A percentile compares a stretch with the other conserved stretches of the same genome.
Conservation (phyloP, 2,888 invertebrate genomes). For the Lagria hirta region DNA sequence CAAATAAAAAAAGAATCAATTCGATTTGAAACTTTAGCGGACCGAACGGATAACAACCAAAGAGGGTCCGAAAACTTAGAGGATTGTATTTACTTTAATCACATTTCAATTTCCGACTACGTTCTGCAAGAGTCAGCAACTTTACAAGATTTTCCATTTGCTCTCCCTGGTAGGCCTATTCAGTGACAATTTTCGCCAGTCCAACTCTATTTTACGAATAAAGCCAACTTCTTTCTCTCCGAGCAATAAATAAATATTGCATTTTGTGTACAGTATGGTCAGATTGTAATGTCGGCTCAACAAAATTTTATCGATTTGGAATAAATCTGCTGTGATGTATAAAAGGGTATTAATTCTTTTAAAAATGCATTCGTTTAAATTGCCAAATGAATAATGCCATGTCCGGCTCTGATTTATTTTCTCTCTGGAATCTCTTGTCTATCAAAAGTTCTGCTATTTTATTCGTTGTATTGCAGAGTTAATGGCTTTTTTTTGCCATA, state of each 20-base stretch:
- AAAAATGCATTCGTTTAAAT: neutral
- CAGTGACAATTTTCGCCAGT: too few species aligned
- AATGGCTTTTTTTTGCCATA: too few species aligned
- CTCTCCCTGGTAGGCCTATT: constrained; percentile 17
- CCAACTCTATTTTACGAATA: too few species aligned
- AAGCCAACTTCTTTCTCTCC: too few species aligned
- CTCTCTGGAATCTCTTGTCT: too few species aligned
- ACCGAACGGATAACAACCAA: constrained; percentile 14
- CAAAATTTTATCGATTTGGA: constrained; percentile 1
- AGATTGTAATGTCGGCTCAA: neutral
- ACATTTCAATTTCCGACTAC: constrained; percentile 43
- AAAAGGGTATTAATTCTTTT: constrained; percentile 6
- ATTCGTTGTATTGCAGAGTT: too few species aligned
- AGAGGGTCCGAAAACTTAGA: constrained; percentile 28
- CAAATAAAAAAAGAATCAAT: constrained; percentile 19
- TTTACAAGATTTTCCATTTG: constrained; percentile 21
- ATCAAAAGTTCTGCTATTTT: too few species aligned
- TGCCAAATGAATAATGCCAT: constrained; percentile 7
- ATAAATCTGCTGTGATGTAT: neutral
- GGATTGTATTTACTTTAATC: constrained; percentile 43
- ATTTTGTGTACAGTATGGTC: too few species aligned
- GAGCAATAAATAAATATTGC: too few species aligned
- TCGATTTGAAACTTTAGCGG: constrained; percentile 12
- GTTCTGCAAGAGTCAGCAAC: constrained; percentile 37
- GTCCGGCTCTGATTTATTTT: constrained; percentile 1